Base-by-base conservation (phyloP, 2,888 invertebrate species). In the Neoaliturus tenellus region DNA sequence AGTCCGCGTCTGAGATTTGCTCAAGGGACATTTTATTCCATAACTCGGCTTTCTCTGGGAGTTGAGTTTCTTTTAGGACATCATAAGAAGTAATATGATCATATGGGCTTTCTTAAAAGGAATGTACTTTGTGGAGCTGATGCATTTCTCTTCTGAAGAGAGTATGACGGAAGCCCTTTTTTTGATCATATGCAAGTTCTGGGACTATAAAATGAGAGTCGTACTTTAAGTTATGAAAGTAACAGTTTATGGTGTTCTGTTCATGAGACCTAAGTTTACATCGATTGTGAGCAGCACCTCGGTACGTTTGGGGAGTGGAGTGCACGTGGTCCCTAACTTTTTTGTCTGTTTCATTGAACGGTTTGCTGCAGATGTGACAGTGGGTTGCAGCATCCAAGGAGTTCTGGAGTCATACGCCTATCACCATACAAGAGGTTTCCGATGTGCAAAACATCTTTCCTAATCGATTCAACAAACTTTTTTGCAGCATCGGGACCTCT, bases 121-220 rank as follows among this genome's bases (percentile, higher is more conserved):
- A 31, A 69, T 10, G 69, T 28, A 20, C 31, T 71, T 71, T 33
- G 20, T 17, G 71, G 41, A 71, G n/a, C 20, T 25, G 1, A 71
- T 71, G 20, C 41, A 71, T 20, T 71, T 71, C 17, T 71, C 71
- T 78, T 89, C 89, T 81, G 88, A 89, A 25, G 87, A 51, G 0
- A 89, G 87, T 31, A 90, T 85, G 8, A 89, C 80, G 28, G 85
- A 71, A 6, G 89, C 80, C 20, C n/a, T 85, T 14, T n/a, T 87
- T 83, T 5, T 88, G 85, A 81, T 82, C 80, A 80, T 86, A 86
- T 6, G 4, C 51, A 51, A 51, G 51, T 51, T 51, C 51, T 3
- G 2, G 20, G 5, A 51, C 14, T 6, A 58, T 86, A 87, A 17
- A 89, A 85, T 71, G 67, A 17, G 31, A 3, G 14, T 67, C 67